Evolutionary conservation across 2,113 vertebrate genomes (phyloP), one percentile per base, ranked within the genome.

Genomic region (Pedionomus torquatus): DNA sequence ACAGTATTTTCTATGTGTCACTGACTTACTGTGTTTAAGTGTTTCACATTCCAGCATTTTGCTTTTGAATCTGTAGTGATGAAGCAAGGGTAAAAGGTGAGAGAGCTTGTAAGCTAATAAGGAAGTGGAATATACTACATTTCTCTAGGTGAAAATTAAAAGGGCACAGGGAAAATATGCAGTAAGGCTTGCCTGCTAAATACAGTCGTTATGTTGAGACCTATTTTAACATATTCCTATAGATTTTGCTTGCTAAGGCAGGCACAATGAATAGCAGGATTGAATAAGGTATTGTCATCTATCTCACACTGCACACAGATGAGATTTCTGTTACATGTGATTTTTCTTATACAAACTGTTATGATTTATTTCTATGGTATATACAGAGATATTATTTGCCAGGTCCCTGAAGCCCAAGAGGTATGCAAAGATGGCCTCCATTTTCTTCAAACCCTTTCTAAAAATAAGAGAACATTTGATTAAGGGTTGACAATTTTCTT

Each of bases 401-500:
- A 87, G 89, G 71, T 81, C 78, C 76, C 94, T 78, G 83, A 93
- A 89, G 90, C 63, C 71, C 68, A 81, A 90, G 55, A 85, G 48
- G 83, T 90, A 96, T 90, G 89, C 1, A 2, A 89, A 90, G 72
- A 97, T 75, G 84, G 89, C 35, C 83, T 95, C 83, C 96, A 91
- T 94, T 97, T 95, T 70, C 72, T 95, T 88, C 74, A 85, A 91
- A 91, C 46, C 75, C 37, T 83, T 97, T 95, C 92, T 96, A 97
- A 97, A 98, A 97, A 98, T 95, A 98, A 28, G 43, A 91, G 97
- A 97, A 97, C 94, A 91, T 96, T 95, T 98, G 98, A 98, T 98
- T 97, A 97, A 97, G 94, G 96, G 96, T 97, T 98, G 97, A 96
- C 96, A 97, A 97, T 98, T 97, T 97, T 97, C 93, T 96, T 98